Evolutionary conservation across 2,888 invertebrate species (phyloP), one percentile per base, ranked within the genome.

Genomic region (Hydriomena furcata): DNA sequence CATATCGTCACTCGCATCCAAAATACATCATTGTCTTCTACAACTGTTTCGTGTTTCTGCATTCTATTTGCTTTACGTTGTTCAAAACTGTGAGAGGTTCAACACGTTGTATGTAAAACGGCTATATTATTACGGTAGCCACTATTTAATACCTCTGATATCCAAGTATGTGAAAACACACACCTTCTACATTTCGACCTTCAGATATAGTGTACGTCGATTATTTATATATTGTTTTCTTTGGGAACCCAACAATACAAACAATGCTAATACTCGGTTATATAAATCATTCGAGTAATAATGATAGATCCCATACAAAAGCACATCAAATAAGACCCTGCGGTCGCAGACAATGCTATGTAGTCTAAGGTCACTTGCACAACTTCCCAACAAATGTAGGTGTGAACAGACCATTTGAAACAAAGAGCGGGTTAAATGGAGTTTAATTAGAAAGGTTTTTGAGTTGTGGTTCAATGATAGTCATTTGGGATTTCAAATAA

Each of bases 321-420:
- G 28, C 23, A 37, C 43, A 42, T 37, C 37, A 41, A 31, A 36
- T 37, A 37, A 37, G 24, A 58, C 37, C 57, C 54, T 61, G 56
- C 55, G 58, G 53, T 49, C 68, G 46, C 55, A 63, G 53, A 60
- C 79, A 80, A 82, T 79, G 66, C 66, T 13, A 76, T 74, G 68
- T 76, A 74, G 80, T 76, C 72, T 82, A 76, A 82, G 82, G 82
- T 72, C 81, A 71, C 62, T 82, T 82, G 69, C 77, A 55, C 67
- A 79, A 81, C 51, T 47, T 54, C 47, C 40, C 46, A 55, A 53
- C 41, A 8, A 45, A 49, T 25, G 64, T 63, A 65, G 63, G 68
- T 68, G 52, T 52, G 52, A 52, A 47, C 25, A 6, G 21, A 7
- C 28, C 12, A 12, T 41, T 32, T 34, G 23, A 40, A 35, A 51